These are phyloP conservation scores for Augiades crinisus DNA, from an alignment of 2,888 invertebrate genomes.

Conservation along the genomic window DNA sequence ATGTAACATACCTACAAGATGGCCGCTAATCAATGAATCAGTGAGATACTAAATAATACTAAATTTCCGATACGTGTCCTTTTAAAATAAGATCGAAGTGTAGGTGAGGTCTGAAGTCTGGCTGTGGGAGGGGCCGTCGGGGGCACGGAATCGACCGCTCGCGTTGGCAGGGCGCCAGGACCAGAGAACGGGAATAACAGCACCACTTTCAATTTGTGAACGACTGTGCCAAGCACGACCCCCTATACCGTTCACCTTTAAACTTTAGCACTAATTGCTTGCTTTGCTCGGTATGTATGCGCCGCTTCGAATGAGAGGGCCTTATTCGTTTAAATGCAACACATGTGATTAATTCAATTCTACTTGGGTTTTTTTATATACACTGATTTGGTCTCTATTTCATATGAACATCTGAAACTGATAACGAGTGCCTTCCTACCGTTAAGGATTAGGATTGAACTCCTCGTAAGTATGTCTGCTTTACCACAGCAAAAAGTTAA, in stretches of 20 bases:
- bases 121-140: conserved; percentile 31
- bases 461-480: too few relatives aligned
- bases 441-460: too few relatives aligned
- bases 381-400: too few relatives aligned
- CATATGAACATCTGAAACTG: too few relatives aligned
- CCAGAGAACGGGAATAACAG: conserved; percentile 42
- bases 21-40: neutral
- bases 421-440: too few relatives aligned
- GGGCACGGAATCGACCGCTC: conserved; percentile 55
- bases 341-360: too few relatives aligned
- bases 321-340: neutral
- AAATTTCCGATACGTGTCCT: conserved; percentile 8
- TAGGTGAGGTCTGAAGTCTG: conserved; percentile 25
- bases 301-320: neutral
- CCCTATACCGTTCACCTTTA: conserved; percentile 24
- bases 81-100: conserved; percentile 32
- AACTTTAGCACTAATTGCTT: conserved; percentile 16
- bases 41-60: neutral
- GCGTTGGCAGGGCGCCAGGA: conserved; percentile 59
- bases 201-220: conserved; percentile 53
- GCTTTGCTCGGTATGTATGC: too few relatives aligned
- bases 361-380: too few relatives aligned
- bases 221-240: conserved; percentile 46
- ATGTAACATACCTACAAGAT: neutral
- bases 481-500: too few relatives aligned